These are phyloP conservation scores for Chamaetylas fuelleborni DNA, from an alignment of 2,113 vertebrate species.

Conservation along the genomic window DNA sequence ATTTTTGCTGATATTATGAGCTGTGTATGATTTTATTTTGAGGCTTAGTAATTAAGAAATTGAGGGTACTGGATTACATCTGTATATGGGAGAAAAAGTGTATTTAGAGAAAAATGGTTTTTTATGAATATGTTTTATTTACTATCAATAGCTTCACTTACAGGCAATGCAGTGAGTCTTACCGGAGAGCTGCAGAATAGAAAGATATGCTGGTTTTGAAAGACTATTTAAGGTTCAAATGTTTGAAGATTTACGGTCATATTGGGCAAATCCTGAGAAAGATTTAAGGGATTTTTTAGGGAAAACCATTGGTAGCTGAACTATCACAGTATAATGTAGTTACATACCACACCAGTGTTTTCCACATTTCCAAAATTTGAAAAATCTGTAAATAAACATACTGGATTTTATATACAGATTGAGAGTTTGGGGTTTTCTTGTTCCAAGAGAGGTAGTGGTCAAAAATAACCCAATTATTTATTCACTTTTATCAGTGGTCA, in stretches of 20 bases:
- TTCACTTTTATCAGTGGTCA: not conserved
- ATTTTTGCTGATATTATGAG: fast-evolving
- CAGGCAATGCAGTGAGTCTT: not conserved
- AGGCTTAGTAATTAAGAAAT: not conserved
- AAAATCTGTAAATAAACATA: not conserved
- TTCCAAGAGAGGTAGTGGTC: not conserved
- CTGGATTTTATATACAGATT: not conserved
- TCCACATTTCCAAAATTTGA: not conserved
- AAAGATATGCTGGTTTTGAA: not conserved
- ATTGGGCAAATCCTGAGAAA: not conserved
- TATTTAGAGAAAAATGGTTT: not conserved
- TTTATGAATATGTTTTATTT: not conserved
- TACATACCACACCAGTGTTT: not conserved
- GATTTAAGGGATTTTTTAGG: not conserved
- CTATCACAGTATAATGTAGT: not conserved
- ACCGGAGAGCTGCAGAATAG: not conserved
- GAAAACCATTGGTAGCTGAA: not conserved
- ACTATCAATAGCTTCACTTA: not conserved
- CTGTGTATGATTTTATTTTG: not conserved
- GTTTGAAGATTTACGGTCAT: not conserved
- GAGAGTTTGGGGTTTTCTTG: not conserved
- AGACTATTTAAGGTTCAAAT: not conserved
- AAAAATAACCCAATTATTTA: not conserved
- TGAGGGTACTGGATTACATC: fast-evolving
- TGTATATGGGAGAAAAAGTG: not conserved